Percentiles rank a stretch among this genome's conserved stretches.
Evolutionary conservation across 2,888 invertebrate species (phyloP).

Genomic region (Sycophila texana): DNA sequence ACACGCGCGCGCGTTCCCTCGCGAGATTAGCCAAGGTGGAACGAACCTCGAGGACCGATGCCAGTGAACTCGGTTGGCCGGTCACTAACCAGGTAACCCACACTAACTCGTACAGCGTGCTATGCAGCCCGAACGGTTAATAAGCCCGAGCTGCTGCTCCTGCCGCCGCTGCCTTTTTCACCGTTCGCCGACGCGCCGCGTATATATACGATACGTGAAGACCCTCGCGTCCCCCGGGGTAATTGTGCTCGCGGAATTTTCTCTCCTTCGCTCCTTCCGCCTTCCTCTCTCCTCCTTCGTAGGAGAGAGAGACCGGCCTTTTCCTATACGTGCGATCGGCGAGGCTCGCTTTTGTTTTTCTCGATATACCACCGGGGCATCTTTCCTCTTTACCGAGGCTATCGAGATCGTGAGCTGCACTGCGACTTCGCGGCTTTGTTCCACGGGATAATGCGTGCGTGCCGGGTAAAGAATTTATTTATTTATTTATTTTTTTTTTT

Average conservation of each 20-base stretch:
- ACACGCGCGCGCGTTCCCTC: slow-evolving; percentile 25
- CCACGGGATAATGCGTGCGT: slow-evolving; percentile 50
- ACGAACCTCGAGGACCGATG: slow-evolving; percentile 72
- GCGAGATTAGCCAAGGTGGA: slow-evolving; percentile 69
- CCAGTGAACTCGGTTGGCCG: slow-evolving; percentile 76
- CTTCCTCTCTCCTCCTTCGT: slow-evolving; percentile 22
- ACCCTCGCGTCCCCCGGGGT: slow-evolving; percentile 57
- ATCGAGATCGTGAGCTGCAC: too few species aligned
- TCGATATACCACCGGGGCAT: neutral
- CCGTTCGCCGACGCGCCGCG: slow-evolving; percentile 66
- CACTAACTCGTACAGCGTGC: slow-evolving; percentile 72
- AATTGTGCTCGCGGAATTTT: slow-evolving; percentile 57
- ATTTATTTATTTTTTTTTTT: too few species aligned
- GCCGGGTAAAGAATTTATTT: too few species aligned
- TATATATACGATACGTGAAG: neutral
- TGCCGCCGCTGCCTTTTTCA: slow-evolving; percentile 71
- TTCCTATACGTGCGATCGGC: neutral
- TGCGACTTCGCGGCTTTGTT: too few species aligned
- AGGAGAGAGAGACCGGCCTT: neutral
- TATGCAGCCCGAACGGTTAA: slow-evolving; percentile 73
- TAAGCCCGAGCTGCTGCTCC: slow-evolving; percentile 24
- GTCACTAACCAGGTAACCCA: slow-evolving; percentile 77
- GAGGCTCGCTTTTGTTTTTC: neutral
- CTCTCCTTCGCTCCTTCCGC: slow-evolving; percentile 8
- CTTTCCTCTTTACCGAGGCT: neutral